Conservation (phyloP, 2,888 invertebrate species). For the Eristalis arbustorum region DNA sequence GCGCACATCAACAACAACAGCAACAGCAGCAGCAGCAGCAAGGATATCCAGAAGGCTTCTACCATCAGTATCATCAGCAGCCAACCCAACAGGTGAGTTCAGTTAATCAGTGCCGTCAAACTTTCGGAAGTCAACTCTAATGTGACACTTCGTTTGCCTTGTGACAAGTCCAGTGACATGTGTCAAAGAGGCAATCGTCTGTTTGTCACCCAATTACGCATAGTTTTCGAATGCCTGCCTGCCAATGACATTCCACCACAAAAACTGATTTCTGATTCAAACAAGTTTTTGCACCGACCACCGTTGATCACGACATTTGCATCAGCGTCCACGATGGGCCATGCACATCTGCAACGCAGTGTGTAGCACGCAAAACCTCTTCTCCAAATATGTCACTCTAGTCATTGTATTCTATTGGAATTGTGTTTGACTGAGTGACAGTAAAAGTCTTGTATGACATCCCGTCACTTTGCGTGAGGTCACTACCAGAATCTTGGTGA, state of each 20-base stretch:
- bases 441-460: neutral
- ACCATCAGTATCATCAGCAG: conserved; percentile 73
- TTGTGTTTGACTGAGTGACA: neutral
- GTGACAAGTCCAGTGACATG: too few relatives aligned
- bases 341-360: neutral
- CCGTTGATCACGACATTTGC: neutral
- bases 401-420: neutral
- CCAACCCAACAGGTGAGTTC: conserved; percentile 76
- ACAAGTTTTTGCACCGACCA: neutral
- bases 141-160: too few relatives aligned
- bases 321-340: neutral
- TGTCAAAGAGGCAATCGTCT: neutral
- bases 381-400: neutral
- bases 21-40: conserved; percentile 71
- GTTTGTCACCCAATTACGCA: neutral
- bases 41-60: conserved; percentile 72
- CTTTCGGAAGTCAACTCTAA: too few relatives aligned
- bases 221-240: neutral
- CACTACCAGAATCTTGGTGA: neutral
- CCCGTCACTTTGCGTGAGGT: neutral
- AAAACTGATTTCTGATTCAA: neutral
- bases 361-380: neutral
- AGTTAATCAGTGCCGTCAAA: neutral
- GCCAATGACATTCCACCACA: too few relatives aligned
- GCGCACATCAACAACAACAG: conserved; percentile 69